Conservation (phyloP, 1,140 invertebrate genomes). For the Eumeta japonica region DNA sequence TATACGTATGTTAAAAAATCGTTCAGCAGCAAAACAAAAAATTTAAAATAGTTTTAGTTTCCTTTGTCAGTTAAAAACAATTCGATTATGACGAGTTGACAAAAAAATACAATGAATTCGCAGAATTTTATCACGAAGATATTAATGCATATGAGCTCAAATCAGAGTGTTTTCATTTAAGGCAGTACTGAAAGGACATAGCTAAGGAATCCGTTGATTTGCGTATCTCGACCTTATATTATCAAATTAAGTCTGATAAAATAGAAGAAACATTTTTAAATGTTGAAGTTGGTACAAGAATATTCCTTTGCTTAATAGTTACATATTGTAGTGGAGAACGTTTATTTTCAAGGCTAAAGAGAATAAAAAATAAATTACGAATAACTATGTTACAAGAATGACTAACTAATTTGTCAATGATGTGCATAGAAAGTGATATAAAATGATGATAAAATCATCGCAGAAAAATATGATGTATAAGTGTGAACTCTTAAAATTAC, state of each 20-base stretch:
- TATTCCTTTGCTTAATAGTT: not conserved
- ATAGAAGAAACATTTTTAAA: too few species aligned
- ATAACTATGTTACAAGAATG: not conserved
- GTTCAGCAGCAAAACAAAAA: not conserved
- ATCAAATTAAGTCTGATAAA: too few species aligned
- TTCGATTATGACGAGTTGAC: slow-evolving; percentile 5
- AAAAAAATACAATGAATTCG: slow-evolving; percentile 6
- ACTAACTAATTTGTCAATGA: not conserved
- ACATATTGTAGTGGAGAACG: not conserved
- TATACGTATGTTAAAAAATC: too few species aligned
- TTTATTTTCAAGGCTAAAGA: not conserved
- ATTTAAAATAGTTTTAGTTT: slow-evolving; percentile 3
- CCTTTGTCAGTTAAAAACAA: slow-evolving; percentile 5
- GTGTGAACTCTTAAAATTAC: slow-evolving; percentile 5
- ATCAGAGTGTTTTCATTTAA: too few species aligned
- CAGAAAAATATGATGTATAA: slow-evolving; percentile 5
- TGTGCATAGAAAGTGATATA: not conserved
- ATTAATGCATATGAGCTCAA: too few species aligned
- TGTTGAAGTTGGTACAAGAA: not conserved
- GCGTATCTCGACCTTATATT: not conserved
- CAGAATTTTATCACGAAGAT: slow-evolving; percentile 1
- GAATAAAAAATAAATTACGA: slow-evolving; percentile 1
- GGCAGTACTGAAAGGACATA: too few species aligned
- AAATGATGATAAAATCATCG: slow-evolving; percentile 5
- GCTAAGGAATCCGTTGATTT: too few species aligned